Evolutionary conservation across 2,113 vertebrate genomes (phyloP).

Genomic region (Callospermophilus lateralis): DNA sequence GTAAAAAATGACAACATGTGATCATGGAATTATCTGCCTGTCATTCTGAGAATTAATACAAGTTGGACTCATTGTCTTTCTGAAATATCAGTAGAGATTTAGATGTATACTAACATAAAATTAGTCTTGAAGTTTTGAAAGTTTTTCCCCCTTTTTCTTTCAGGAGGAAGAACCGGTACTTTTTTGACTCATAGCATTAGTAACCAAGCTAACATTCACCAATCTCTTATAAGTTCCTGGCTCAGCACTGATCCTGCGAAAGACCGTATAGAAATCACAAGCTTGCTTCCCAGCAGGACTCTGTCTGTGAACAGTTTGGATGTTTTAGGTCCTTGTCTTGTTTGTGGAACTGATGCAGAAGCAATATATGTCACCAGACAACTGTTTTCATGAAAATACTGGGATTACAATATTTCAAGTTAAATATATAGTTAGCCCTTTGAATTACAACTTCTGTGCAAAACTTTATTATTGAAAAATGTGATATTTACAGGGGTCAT

Average conservation of each 20-base stretch:
- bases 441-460: slow-evolving; percentile 33
- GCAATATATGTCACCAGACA: slow-evolving; percentile 96
- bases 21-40: slow-evolving; percentile 10
- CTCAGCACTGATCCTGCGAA: slow-evolving; percentile 95
- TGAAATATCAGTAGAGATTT: background rate
- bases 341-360: slow-evolving; percentile 97
- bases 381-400: slow-evolving; percentile 86
- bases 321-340: slow-evolving; percentile 95
- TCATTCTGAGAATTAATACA: slow-evolving; percentile 20
- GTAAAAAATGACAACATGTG: background rate
- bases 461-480: slow-evolving; percentile 55
- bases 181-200: slow-evolving; percentile 90
- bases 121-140: slow-evolving; percentile 32
- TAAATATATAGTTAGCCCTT: slow-evolving; percentile 2
- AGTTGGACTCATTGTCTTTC: background rate
- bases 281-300: slow-evolving; percentile 94
- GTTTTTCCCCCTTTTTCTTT: slow-evolving; percentile 44
- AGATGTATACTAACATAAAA: slow-evolving; percentile 38
- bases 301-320: slow-evolving; percentile 97
- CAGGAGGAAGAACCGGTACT: slow-evolving; percentile 94
- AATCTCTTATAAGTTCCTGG: slow-evolving; percentile 94
- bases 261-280: slow-evolving; percentile 95
- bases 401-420: slow-evolving; percentile 1
- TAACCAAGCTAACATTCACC: slow-evolving; percentile 89
- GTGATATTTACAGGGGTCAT: background rate